Base-by-base conservation (phyloP, 2,113 vertebrate genomes). In the Podilymbus podiceps region DNA sequence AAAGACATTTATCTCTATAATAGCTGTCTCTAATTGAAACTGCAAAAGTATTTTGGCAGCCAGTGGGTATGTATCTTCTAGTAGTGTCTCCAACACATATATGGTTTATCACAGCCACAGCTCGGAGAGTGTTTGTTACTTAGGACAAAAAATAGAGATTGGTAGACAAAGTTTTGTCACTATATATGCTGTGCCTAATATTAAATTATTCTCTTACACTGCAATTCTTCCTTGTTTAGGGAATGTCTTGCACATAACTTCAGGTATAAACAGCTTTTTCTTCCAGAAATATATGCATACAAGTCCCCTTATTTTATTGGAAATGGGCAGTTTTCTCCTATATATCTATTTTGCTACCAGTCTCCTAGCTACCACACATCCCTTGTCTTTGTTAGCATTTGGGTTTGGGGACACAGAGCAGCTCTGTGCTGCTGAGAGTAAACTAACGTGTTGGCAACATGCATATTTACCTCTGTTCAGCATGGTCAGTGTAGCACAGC, bases 401-500 rank as follows among this genome's bases (percentile, higher is more conserved):
- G 38, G 25, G 86, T 92, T 73, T 9, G 56, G 76, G 58, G 59
- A 40, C 12, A 63, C 28, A 77, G 63, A 76, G 59, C 49, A 83
- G 9, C 59, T 92, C 72, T 49, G 20, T 90, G 75, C 31, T 76
- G 72, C 75, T 85, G 62, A 40, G 56, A 63, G 20, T 17, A 59
- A 69, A 42, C 14, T 12, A 6, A 31, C 12, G 2, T 40, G 23
- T 7, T 77, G 49, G 30, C 63, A 89, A 15, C 0, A 1, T 19
- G 21, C 2, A 0, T 66, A 62, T 89, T 94, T 89, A 53, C 21
- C 33, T 73, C 68, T 12, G 1, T 21, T 77, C 46, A 53, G 30
- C 21, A 38, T 0, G 0, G 47, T 11, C 72, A 49, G 19, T 7
- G 35, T 22, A 49, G 44, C 55, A 27, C 89, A 52, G 75, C 7